Base-by-base conservation (phyloP, 2,797 vertebrate genomes). In the Rhabdomys pumilio region DNA sequence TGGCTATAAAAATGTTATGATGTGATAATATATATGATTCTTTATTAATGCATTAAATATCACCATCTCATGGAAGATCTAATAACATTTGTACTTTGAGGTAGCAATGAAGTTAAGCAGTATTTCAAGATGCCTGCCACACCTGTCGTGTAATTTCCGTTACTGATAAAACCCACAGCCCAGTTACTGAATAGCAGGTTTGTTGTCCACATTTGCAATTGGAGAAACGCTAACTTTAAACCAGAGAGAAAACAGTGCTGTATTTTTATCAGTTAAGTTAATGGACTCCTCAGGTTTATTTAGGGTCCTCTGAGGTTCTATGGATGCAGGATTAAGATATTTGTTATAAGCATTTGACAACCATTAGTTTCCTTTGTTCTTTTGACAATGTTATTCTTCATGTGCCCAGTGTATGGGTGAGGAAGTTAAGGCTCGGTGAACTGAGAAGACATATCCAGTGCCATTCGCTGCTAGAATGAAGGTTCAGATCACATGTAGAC, bases 61-160 rank as follows among this genome's bases (percentile, higher is more conserved):
- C 63, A 87, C 22, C 55, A 91, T 77, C 77, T 83, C 13, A 0
- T 44, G 77, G n/a, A 59, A 82, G n/a, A 77, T 82, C 65, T 77
- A 93, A 95, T 89, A 96, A 93, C 38, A 86, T 92, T 69, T 75
- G 44, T 63, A 90, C 77, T 94, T 50, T 95, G 93, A 97, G 93
- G 79, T 72, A 72, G 41, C 12, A 69, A 95, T 73, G 67, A 92
- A 17, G 55, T 59, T 92, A 86, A 72, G 55, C 1, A 65, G 13
- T 77, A 77, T 93, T 95, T 89, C 79, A 92, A 38, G 67, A 75
- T 83, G 75, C 65, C 77, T 61, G 73, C 9, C 73, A 73, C 67
- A 88, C 57, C n/a, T 77, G 47, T 61, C 65, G 26, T 50, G 34
- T 87, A 81, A 90, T 69, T 94, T 61, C 59, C 86, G 44, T 61